A percentile compares a stretch with the other conserved stretches of the same genome.
These are phyloP conservation scores for Melanerpes formicivorus DNA, from an alignment of 2,113 vertebrate species.

Conservation along the genomic window DNA sequence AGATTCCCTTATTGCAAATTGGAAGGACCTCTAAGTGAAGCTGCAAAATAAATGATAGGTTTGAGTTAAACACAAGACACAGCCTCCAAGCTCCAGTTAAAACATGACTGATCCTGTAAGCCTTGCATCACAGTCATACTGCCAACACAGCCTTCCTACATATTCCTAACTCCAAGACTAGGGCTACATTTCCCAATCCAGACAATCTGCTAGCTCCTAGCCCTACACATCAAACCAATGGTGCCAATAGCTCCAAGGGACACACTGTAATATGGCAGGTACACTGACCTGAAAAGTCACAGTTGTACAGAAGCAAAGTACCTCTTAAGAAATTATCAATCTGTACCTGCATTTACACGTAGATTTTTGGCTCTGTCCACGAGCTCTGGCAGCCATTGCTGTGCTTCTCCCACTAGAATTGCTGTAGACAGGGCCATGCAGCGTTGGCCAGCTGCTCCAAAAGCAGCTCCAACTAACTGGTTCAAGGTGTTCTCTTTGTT, in stretches of 20 bases:
- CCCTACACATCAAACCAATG: background rate
- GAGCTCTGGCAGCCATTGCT: conserved; percentile 91
- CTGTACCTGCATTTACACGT: conserved; percentile 90
- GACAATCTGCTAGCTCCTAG: background rate
- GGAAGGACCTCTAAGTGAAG: background rate
- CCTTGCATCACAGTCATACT: background rate
- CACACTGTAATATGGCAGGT: background rate
- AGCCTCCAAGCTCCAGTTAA: background rate
- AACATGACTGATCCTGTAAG: background rate
- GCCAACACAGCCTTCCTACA: background rate
- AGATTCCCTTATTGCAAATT: background rate
- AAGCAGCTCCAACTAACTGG: conserved; percentile 95
- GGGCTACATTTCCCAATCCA: background rate
- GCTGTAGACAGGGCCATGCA: conserved; percentile 98
- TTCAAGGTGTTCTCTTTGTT: conserved; percentile 98
- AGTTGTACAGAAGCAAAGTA: background rate
- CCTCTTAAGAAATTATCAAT: background rate
- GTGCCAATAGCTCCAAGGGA: background rate
- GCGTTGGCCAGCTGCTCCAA: conserved; percentile 95
- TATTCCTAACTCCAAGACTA: background rate
- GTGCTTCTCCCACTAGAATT: conserved; percentile 90
- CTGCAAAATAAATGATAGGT: background rate
- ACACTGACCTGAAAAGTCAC: background rate
- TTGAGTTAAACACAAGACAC: background rate
- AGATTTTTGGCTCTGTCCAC: conserved; percentile 91